A percentile compares a stretch with the other conserved stretches of the same genome.
Evolutionary conservation across 2,797 vertebrate genomes (phyloP).

Genomic region (Pterois miles): DNA sequence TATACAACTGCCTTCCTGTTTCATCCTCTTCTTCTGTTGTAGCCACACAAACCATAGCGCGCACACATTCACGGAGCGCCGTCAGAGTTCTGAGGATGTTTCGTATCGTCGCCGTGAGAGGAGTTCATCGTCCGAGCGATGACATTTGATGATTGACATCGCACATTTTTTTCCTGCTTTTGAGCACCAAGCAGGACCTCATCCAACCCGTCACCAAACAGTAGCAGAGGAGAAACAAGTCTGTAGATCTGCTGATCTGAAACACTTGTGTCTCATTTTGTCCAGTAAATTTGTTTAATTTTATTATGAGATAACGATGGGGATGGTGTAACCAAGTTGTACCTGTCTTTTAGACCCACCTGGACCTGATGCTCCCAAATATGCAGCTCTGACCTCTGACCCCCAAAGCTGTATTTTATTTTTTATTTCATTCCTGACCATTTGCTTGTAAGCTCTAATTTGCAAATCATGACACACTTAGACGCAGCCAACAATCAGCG

Average conservation of each 20-base stretch:
- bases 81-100: not conserved
- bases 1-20: constrained; percentile 72
- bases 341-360: not conserved
- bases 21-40: constrained; percentile 58
- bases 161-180: not conserved
- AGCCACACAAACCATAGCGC: constrained; percentile 22
- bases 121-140: constrained; percentile 1
- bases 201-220: not conserved
- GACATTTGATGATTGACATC: not conserved
- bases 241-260: not conserved
- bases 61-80: not conserved
- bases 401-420: not conserved
- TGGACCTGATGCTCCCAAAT: not conserved
- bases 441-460: not conserved
- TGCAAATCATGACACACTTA: too few species aligned
- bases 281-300: not conserved
- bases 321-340: not conserved
- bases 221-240: not conserved
- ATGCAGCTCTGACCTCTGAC: not conserved
- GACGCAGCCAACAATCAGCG: not conserved
- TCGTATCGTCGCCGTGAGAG: not conserved
- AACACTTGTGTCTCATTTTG: not conserved
- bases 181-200: not conserved
- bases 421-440: not conserved
- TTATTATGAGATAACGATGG: not conserved